A percentile compares a stretch with the other conserved stretches of the same genome.
phyloP scores from a whole-genome alignment of 1,140 invertebrate genomes.

The Nomia melanderi region DNA sequence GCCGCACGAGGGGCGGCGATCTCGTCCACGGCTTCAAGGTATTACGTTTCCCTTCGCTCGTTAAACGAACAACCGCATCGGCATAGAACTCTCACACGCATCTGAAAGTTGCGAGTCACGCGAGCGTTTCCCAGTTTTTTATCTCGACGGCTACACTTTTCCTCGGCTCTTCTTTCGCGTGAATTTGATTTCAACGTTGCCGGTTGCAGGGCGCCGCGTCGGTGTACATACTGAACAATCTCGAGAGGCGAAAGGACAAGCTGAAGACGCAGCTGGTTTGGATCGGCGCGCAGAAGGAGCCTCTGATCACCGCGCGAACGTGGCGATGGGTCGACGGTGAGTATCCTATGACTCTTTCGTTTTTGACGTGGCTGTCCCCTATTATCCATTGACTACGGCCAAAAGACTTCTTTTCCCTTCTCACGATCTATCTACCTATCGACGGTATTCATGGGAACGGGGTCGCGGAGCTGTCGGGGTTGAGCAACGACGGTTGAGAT shows the following conservation, averaged over 20 bases:
- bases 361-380: not conserved
- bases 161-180: not conserved
- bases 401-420: conserved; percentile 39
- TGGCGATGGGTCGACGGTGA: conserved; percentile 96
- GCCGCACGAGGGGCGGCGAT: conserved; percentile 89
- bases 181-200: not conserved
- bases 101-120: too few species aligned
- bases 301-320: conserved; percentile 88
- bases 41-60: not conserved
- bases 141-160: not conserved
- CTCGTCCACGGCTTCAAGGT: conserved; percentile 89
- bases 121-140: too few species aligned
- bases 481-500: conserved; percentile 64
- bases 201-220: conserved; percentile 84
- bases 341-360: conserved; percentile 46
- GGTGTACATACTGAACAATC: conserved; percentile 88
- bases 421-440: conserved; percentile 48
- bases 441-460: conserved; percentile 48
- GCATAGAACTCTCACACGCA: too few species aligned
- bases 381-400: conserved; percentile 7
- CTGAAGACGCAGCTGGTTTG: conserved; percentile 93
- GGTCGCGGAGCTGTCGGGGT: conserved; percentile 40
- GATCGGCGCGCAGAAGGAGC: conserved; percentile 95
- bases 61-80: not conserved
- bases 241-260: conserved; percentile 89